These are phyloP conservation scores for Eulemur rubriventer DNA, from an alignment of 2,797 vertebrate genomes.

Conservation along the genomic window DNA sequence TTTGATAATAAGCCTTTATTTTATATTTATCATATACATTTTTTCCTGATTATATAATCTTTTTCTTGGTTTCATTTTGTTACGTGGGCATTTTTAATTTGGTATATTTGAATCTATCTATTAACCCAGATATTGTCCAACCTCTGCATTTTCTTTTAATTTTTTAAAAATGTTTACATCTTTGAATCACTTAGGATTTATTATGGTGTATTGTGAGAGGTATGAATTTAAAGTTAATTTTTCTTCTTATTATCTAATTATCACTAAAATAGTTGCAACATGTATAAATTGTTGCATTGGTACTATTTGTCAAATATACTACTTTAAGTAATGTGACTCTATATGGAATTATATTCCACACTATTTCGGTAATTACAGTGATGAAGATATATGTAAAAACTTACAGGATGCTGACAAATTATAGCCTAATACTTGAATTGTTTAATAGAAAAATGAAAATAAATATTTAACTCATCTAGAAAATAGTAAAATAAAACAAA, in stretches of 20 bases:
- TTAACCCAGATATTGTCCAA: not conserved
- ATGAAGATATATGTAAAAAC: not conserved
- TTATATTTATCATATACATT: not conserved
- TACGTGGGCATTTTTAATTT: not conserved
- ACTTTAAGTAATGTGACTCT: not conserved
- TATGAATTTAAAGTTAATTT: conserved; percentile 28
- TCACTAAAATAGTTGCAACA: not conserved
- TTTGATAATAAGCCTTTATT: not conserved
- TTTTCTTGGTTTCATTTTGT: conserved; percentile 30
- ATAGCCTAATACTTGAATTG: not conserved
- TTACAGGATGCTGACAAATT: not conserved
- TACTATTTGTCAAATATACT: not conserved
- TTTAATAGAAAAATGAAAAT: conserved; percentile 22
- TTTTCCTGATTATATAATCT: not conserved
- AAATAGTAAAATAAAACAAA: not conserved
- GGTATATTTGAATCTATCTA: not conserved
- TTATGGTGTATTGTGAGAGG: not conserved
- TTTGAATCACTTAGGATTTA: conserved; percentile 3
- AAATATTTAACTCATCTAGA: not conserved
- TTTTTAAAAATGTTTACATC: not conserved
- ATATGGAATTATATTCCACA: not conserved
- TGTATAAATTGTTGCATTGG: not conserved
- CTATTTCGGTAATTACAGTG: not conserved
- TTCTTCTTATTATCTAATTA: not conserved
- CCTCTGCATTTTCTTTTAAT: not conserved